Conservation (phyloP, 23 tunicate species). For the Styela clava region DNA sequence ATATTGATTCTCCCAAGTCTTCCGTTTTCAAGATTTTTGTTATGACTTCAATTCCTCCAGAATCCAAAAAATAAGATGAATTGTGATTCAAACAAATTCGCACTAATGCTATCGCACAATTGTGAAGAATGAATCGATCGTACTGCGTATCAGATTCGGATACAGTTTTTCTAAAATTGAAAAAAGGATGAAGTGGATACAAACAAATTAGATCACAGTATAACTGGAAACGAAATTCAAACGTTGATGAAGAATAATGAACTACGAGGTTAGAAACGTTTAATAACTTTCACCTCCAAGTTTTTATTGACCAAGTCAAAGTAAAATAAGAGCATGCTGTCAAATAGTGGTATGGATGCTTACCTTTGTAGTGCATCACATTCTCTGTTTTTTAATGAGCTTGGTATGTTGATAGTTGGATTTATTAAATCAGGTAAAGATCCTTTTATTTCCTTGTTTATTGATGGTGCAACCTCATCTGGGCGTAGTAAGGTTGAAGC, state of each 20-base stretch:
- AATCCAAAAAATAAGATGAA: not conserved
- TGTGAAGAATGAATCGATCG: slow-evolving; percentile 9
- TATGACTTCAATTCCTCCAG: not conserved
- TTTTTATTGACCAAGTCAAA: too few relatives aligned
- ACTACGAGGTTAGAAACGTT: too few relatives aligned
- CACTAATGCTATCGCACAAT: slow-evolving; percentile 9
- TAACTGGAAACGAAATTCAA: too few relatives aligned
- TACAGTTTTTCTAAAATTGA: too few relatives aligned
- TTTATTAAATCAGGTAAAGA: slow-evolving; percentile 8
- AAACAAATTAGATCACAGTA: too few relatives aligned
- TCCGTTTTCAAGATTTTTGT: slow-evolving; percentile 1
- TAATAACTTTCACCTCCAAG: too few relatives aligned
- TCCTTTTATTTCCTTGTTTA: not conserved
- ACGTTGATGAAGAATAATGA: too few relatives aligned
- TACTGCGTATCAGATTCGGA: not conserved
- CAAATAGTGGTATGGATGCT: too few relatives aligned
- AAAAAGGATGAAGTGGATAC: too few relatives aligned
- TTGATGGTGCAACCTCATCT: slow-evolving; percentile 7
- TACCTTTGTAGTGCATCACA: not conserved
- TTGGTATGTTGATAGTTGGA: not conserved
- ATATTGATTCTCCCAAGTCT: not conserved
- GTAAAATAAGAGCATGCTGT: too few relatives aligned
- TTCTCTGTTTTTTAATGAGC: not conserved
- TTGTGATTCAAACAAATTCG: not conserved
- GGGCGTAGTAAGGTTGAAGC: not conserved